Percentiles rank a stretch among this genome's conserved stretches.
Conservation (phyloP, 2,888 invertebrate genomes). For the Macropis europaea region DNA sequence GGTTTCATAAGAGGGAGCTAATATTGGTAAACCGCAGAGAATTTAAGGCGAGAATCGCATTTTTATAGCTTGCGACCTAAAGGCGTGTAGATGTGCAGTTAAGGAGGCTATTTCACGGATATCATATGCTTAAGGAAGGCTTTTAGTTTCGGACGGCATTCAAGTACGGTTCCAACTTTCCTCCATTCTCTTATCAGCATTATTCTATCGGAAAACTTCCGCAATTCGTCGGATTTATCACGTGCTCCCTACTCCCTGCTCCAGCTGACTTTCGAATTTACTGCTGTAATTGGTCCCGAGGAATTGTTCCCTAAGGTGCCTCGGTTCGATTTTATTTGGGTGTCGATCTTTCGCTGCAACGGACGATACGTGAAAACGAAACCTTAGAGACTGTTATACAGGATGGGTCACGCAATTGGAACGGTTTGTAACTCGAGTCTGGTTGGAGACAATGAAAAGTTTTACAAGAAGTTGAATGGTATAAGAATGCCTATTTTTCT, state of each 20-base stretch:
- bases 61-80: too few relatives aligned
- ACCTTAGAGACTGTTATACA: too few relatives aligned
- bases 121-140: constrained; percentile 3
- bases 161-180: constrained; percentile 15
- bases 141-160: background rate
- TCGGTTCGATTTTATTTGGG: constrained; percentile 8
- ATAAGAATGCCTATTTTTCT: too few relatives aligned
- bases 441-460: too few relatives aligned
- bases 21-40: too few relatives aligned
- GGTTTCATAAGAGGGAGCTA: too few relatives aligned
- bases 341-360: constrained; percentile 6
- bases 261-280: constrained; percentile 44
- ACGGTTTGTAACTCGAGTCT: too few relatives aligned
- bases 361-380: background rate
- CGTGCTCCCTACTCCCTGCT: constrained; percentile 15
- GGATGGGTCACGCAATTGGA: too few relatives aligned
- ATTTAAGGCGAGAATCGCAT: too few relatives aligned
- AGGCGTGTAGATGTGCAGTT: background rate
- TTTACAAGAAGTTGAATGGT: too few relatives aligned
- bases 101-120: background rate
- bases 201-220: constrained; percentile 51
- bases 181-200: constrained; percentile 24
- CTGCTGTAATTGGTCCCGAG: constrained; percentile 11
- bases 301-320: constrained; percentile 30
- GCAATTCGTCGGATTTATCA: constrained; percentile 54